Percentiles rank a stretch among this genome's conserved stretches.
These are phyloP conservation scores for Neolamprologus sp. DNA, from an alignment of 2,113 vertebrate species.

Conservation along the genomic window DNA sequence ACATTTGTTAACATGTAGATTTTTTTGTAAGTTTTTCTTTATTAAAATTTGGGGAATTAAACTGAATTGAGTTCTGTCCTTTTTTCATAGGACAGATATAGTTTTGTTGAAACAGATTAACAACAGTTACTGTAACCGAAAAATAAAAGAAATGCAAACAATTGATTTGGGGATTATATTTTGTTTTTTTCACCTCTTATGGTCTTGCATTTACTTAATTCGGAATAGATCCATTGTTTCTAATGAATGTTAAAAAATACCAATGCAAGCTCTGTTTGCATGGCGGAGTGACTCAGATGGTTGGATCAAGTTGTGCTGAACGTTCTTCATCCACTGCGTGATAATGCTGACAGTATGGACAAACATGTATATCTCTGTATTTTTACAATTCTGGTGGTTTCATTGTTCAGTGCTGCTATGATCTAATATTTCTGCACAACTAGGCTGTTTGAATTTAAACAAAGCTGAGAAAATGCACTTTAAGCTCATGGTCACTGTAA, in stretches of 20 bases:
- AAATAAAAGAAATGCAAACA: neutral
- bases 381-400: neutral
- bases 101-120: rapidly evolving
- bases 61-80: neutral
- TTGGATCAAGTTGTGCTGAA: neutral
- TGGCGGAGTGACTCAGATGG: neutral
- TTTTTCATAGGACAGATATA: neutral
- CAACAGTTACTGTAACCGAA: neutral
- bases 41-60: neutral
- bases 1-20: neutral
- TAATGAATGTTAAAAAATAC: neutral
- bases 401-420: neutral
- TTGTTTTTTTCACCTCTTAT: neutral
- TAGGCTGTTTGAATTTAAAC: rapidly evolving
- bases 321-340: neutral
- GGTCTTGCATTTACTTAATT: neutral
- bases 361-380: neutral
- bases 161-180: neutral
- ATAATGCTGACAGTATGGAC: rapidly evolving
- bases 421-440: neutral
- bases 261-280: rapidly evolving
- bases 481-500: neutral
- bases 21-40: neutral
- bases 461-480: neutral
- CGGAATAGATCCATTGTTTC: neutral